Evolutionary conservation across 2,113 vertebrate genomes (phyloP).

Genomic region (Hystrix cristata): DNA sequence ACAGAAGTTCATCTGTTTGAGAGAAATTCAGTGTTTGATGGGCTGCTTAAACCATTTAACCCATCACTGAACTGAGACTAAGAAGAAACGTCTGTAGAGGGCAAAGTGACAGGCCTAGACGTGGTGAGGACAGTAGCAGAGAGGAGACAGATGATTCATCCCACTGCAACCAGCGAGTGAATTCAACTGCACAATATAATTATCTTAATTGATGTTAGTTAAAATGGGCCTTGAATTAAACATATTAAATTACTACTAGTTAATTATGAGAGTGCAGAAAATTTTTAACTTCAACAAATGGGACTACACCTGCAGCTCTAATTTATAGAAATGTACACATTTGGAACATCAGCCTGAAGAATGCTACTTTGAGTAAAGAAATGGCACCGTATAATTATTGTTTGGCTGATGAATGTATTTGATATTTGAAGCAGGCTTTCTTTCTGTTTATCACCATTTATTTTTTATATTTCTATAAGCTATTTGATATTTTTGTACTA

Average conservation of each 20-base stretch:
- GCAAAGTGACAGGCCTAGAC: conserved; percentile 33
- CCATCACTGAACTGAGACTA: conserved; percentile 64
- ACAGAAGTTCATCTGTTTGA: conserved; percentile 45
- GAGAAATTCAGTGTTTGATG: conserved; percentile 60
- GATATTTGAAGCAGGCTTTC: background rate
- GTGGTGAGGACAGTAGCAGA: conserved; percentile 56
- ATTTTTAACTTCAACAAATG: conserved; percentile 56
- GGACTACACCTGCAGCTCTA: conserved; percentile 9
- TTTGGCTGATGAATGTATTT: background rate
- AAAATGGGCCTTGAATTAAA: conserved; percentile 47
- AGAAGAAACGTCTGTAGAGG: conserved; percentile 54
- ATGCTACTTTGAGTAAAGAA: background rate
- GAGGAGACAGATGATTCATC: conserved; percentile 52
- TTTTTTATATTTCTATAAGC: background rate
- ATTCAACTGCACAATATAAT: conserved; percentile 58
- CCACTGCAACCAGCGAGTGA: conserved; percentile 41
- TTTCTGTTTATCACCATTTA: background rate
- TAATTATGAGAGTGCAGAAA: conserved; percentile 50
- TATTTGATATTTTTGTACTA: background rate
- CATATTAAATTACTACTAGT: conserved; percentile 26
- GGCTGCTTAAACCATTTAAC: conserved; percentile 44
- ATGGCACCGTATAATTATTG: background rate
- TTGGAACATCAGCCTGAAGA: background rate
- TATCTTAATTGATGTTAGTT: conserved; percentile 61
- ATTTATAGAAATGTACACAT: background rate